A percentile compares a stretch with the other conserved stretches of the same genome.
These are phyloP conservation scores for Margaritifera margaritifera DNA, from an alignment of 2,888 invertebrate genomes.

Conservation along the genomic window DNA sequence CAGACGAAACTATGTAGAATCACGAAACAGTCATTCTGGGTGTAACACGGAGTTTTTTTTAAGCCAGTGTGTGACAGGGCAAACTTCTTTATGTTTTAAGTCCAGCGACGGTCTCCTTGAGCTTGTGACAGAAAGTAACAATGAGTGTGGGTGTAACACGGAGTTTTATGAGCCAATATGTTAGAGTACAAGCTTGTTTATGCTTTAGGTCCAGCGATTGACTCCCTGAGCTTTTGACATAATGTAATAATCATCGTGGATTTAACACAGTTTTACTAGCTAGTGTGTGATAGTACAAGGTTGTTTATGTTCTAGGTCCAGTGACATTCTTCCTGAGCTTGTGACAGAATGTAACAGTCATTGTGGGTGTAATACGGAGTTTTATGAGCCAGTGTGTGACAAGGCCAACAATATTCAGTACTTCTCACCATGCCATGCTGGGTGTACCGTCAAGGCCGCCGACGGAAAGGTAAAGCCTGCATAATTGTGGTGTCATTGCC, in stretches of 20 bases:
- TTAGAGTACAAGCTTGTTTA: neutral
- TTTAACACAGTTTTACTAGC: too few species aligned
- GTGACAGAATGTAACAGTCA: slow-evolving; percentile 29
- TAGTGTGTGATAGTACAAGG: too few species aligned
- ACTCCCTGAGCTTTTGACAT: too few species aligned
- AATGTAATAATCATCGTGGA: too few species aligned
- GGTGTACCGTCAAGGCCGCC: slow-evolving; percentile 74
- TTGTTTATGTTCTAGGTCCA: slow-evolving; percentile 15
- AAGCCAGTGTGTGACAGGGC: too few species aligned
- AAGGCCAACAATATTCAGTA: slow-evolving; percentile 25
- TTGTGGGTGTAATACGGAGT: slow-evolving; percentile 29
- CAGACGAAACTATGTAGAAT: too few species aligned
- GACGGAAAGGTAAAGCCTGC: slow-evolving; percentile 25
- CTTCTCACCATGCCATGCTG: slow-evolving; percentile 80
- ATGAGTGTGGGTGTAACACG: slow-evolving; percentile 23
- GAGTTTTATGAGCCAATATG: slow-evolving; percentile 38
- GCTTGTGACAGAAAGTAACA: slow-evolving; percentile 31
- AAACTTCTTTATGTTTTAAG: slow-evolving; percentile 21
- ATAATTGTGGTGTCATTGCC: neutral
- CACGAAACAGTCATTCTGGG: too few species aligned
- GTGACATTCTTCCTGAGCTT: slow-evolving; percentile 22
- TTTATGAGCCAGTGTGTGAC: slow-evolving; percentile 40
- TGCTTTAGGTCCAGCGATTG: too few species aligned
- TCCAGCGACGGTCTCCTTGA: slow-evolving; percentile 19
- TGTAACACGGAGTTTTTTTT: too few species aligned